Evolutionary conservation across 2,797 vertebrate species (phyloP), one percentile per base, ranked within the genome.

Genomic region (Phoxinus dragarum): DNA sequence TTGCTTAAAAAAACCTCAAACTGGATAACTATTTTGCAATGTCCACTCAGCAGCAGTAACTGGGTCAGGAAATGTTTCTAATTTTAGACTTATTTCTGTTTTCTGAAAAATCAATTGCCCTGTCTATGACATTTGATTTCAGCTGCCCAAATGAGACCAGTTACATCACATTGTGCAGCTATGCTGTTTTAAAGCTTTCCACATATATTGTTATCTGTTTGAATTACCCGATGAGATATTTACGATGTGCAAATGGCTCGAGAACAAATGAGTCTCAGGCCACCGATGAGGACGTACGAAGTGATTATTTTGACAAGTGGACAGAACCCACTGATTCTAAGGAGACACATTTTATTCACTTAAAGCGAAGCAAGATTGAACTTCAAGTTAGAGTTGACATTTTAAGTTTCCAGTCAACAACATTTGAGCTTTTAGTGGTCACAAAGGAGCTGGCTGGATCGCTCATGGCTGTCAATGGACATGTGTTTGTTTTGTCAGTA

Each of bases 401-500:
- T 84, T 86, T 82, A 85, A 87, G 77, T 87, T 87, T 86, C 81
- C 77, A 88, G 87, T 90, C 80, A 89, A 88, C 86, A 89, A 81
- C 49, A 75, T 84, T 76, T 87, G 80, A 85, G 69, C 84, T 85
- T 89, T 87, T 67, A 61, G 84, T 90, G 89, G 88, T 90, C 84
- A 80, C 84, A 78, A 87, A 81, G 81, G 79, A 87, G 81, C 78
- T 88, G 86, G 85, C 87, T 86, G 87, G 82, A 89, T 76, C 56
- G 44, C 84, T 88, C 79, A 85, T 56, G 61, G 82, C 85, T 89
- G 81, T 84, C 80, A 82, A 76, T 87, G 79, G 79, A 61, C 81
- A 71, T 68, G 84, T 83, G 82, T 88, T 87, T 89, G 61, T 87
- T 88, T 89, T 83, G 81, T 84, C 84, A 92, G 91, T 92, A 87